Evolutionary conservation across 1,140 invertebrate genomes (phyloP).

Genomic region (Atta cephalotes): DNA sequence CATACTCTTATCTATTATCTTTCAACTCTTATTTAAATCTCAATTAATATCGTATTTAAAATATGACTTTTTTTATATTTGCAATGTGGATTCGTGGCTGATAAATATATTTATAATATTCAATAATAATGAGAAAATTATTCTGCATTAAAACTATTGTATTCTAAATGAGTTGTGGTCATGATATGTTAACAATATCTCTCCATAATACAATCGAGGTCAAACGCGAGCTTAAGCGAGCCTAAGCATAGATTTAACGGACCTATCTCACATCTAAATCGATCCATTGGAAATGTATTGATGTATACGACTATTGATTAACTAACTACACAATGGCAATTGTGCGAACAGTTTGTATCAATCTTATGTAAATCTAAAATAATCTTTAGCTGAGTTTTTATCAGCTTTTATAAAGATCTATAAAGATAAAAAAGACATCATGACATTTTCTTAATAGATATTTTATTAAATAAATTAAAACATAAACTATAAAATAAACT

Average conservation of each 20-base stretch:
- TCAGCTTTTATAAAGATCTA: background rate
- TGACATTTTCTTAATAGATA: background rate
- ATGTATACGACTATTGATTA: background rate
- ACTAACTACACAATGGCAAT: background rate
- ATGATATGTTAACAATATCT: background rate
- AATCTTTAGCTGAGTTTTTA: background rate
- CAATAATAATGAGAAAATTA: background rate
- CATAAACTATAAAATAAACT: background rate
- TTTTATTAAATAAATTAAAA: background rate
- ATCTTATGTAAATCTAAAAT: constrained; percentile 5
- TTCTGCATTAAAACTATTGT: background rate
- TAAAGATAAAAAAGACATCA: background rate
- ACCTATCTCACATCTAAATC: constrained; percentile 4
- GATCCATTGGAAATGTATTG: constrained; percentile 9
- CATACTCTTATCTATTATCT: background rate
- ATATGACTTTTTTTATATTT: background rate
- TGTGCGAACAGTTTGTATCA: background rate
- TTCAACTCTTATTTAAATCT: too few species aligned
- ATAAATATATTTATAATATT: background rate
- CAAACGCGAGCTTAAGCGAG: background rate
- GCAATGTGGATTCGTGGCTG: too few species aligned
- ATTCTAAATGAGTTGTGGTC: background rate
- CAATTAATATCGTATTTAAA: background rate
- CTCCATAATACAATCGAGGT: background rate
- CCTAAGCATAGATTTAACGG: background rate